Conservation (phyloP, 2,113 vertebrate genomes). For the Neofelis nebulosa region DNA sequence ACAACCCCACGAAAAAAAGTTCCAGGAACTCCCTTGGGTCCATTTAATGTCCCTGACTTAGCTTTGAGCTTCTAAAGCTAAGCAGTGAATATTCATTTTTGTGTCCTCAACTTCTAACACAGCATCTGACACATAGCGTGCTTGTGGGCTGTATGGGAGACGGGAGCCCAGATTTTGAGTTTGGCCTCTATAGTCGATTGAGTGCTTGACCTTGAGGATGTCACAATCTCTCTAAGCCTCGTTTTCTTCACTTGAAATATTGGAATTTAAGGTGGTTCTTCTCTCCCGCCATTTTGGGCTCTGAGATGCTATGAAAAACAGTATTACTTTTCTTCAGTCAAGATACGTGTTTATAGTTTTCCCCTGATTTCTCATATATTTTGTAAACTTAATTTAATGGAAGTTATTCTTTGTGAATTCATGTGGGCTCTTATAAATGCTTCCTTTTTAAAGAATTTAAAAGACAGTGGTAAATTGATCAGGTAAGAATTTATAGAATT, state of each 20-base stretch:
- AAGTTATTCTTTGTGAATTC: not conserved
- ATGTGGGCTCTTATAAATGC: not conserved
- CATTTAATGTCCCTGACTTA: not conserved
- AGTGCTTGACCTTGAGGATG: not conserved
- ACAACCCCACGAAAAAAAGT: accelerated
- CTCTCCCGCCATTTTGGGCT: not conserved
- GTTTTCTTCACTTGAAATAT: not conserved
- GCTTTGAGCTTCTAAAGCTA: not conserved
- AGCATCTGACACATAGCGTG: not conserved
- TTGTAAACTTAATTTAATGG: not conserved
- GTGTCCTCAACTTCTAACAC: not conserved
- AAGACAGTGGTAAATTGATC: not conserved
- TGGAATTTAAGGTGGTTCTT: not conserved
- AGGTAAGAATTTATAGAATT: not conserved
- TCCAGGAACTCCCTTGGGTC: not conserved
- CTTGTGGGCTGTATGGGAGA: not conserved
- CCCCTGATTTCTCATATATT: not conserved
- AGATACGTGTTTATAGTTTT: not conserved
- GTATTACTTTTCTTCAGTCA: not conserved
- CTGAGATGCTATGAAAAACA: not conserved
- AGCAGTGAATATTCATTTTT: not conserved
- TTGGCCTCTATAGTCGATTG: not conserved
- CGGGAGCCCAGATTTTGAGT: not conserved
- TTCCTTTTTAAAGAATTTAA: not conserved
- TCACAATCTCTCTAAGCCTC: not conserved